These are phyloP conservation scores for Cosmia trapezina DNA, from an alignment of 2,888 invertebrate species.

Conservation along the genomic window DNA sequence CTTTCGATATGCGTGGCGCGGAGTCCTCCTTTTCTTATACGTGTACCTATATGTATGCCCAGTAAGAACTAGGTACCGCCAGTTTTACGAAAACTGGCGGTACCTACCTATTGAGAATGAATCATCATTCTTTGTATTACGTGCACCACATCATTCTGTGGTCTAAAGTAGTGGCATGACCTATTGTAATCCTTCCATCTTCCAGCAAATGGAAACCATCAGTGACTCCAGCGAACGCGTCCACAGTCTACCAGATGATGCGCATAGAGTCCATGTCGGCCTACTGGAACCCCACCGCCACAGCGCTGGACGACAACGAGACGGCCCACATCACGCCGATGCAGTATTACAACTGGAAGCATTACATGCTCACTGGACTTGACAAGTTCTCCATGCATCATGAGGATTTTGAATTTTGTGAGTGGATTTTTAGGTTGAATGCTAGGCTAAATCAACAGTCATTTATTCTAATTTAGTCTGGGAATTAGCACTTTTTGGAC, in stretches of 20 bases:
- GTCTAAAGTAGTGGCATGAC: not conserved
- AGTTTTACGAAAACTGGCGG: not conserved
- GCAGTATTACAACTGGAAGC: constrained; percentile 93
- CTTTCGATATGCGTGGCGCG: too few relatives aligned
- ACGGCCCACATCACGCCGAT: constrained; percentile 88
- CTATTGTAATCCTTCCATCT: not conserved
- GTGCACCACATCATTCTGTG: too few relatives aligned
- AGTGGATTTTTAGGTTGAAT: constrained; percentile 79
- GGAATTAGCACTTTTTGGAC: not conserved
- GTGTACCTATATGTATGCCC: too few relatives aligned
- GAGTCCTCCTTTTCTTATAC: too few relatives aligned
- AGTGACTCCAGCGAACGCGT: constrained; percentile 90
- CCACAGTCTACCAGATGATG: constrained; percentile 93
- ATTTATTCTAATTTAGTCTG: not conserved
- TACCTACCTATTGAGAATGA: too few relatives aligned
- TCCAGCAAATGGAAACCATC: constrained; percentile 94
- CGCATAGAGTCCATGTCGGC: constrained; percentile 94
- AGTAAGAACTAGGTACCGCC: not conserved
- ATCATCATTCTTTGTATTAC: not conserved
- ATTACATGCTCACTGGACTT: constrained; percentile 93
- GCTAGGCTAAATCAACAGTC: not conserved
- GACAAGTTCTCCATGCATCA: constrained; percentile 94
- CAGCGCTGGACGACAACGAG: constrained; percentile 89
- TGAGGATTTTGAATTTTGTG: constrained; percentile 95
- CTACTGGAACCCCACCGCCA: constrained; percentile 93